phyloP scores from a whole-genome alignment of 1,140 invertebrate species.

The Conus betulinus region DNA sequence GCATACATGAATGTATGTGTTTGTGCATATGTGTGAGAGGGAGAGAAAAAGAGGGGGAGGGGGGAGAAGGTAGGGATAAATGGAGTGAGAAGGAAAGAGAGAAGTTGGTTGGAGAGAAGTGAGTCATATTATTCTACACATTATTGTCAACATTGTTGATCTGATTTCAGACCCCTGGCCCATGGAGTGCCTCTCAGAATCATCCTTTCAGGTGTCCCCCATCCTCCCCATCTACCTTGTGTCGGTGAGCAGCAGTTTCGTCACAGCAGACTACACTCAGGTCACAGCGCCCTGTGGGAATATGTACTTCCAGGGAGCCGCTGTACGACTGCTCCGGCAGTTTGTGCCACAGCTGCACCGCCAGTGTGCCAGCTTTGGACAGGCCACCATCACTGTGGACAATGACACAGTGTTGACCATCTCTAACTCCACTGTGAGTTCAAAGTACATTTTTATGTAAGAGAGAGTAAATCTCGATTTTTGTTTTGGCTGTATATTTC shows the following conservation, averaged over 20 bases:
- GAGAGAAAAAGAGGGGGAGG: background rate
- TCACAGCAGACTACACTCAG: background rate
- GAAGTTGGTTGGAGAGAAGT: background rate
- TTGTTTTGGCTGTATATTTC: no score
- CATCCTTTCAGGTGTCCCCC: background rate
- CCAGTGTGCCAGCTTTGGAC: background rate
- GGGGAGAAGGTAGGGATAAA: background rate
- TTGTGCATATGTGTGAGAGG: background rate
- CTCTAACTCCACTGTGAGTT: background rate
- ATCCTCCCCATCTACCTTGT: conserved; percentile 20
- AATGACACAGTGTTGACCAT: background rate
- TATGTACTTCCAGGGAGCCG: conserved; percentile 32
- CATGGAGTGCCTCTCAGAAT: conserved; percentile 31
- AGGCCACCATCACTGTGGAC: background rate
- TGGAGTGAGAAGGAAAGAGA: background rate
- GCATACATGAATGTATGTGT: no score
- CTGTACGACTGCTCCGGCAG: background rate
- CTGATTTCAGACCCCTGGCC: conserved; percentile 37
- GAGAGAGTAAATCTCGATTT: no score
- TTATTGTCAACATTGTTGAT: background rate
- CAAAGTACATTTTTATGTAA: background rate
- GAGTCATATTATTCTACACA: background rate
- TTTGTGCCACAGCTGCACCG: conserved; percentile 20
- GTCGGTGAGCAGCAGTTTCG: conserved; percentile 21
- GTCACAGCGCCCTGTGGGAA: conserved; percentile 8